A percentile compares a stretch with the other conserved stretches of the same genome.
phyloP scores from a whole-genome alignment of 2,888 invertebrate genomes.

The Andrena bucephala region DNA sequence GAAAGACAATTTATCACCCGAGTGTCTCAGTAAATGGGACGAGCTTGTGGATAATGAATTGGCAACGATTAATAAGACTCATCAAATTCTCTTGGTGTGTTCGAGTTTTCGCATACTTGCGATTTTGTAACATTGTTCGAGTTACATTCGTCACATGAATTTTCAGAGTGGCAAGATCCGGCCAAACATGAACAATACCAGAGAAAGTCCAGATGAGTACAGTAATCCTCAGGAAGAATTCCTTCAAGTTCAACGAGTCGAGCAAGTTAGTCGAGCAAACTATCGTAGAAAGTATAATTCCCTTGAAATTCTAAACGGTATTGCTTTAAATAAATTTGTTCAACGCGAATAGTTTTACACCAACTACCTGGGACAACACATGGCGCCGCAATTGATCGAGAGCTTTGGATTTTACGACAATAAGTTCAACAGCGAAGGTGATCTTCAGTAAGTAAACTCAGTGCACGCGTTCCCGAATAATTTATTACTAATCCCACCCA shows the following conservation, averaged over 20 bases:
- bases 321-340: constrained; percentile 22
- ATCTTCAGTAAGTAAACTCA: constrained; percentile 85
- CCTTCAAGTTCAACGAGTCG: constrained; percentile 57
- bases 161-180: constrained; percentile 71
- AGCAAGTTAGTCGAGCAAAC: constrained; percentile 46
- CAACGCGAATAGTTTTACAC: constrained; percentile 67
- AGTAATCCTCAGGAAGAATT: constrained; percentile 73
- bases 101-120: constrained; percentile 16
- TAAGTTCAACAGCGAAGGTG: constrained; percentile 88
- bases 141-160: neutral
- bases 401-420: constrained; percentile 88
- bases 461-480: neutral
- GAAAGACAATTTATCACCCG: constrained; percentile 86
- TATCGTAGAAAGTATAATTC: neutral
- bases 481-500: constrained; percentile 5
- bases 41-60: constrained; percentile 76
- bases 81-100: constrained; percentile 79
- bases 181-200: constrained; percentile 71
- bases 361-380: constrained; percentile 88
- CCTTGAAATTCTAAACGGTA: neutral
- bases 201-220: constrained; percentile 76
- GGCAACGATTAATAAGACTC: constrained; percentile 79
- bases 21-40: constrained; percentile 80
- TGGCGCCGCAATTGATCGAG: constrained; percentile 88
- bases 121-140: neutral